These are phyloP conservation scores for Halcyon badia DNA, from an alignment of 2,797 vertebrate genomes.

Conservation along the genomic window DNA sequence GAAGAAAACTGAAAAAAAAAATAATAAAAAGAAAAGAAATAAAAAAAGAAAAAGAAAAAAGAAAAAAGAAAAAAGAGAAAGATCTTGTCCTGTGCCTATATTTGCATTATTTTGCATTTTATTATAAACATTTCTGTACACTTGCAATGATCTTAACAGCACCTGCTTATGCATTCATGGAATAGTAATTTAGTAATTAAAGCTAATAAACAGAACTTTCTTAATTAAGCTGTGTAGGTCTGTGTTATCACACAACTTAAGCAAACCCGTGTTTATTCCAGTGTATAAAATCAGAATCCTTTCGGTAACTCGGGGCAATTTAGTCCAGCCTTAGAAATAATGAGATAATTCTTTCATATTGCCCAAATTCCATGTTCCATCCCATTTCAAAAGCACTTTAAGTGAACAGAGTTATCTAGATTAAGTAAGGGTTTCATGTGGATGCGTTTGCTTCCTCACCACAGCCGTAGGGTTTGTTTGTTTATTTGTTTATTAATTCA, in stretches of 20 bases:
- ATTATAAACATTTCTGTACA: neutral
- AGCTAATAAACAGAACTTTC: slow-evolving; percentile 14
- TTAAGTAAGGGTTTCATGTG: neutral
- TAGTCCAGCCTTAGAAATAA: neutral
- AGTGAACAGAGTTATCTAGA: neutral
- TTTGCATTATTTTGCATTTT: slow-evolving; percentile 32
- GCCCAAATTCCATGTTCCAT: neutral
- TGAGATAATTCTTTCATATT: neutral
- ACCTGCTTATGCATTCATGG: neutral
- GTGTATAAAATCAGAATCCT: neutral
- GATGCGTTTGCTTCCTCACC: neutral
- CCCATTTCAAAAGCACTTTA: neutral
- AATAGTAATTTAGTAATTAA: slow-evolving; percentile 31
- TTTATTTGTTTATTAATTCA: neutral
- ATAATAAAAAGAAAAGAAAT: neutral
- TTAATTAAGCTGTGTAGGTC: neutral
- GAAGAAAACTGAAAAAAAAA: neutral
- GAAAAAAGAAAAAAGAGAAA: neutral
- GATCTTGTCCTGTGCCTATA: neutral
- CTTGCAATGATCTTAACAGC: neutral
- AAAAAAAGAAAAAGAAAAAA: neutral
- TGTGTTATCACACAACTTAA: neutral
- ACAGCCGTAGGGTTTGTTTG: neutral
- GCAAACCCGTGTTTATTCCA: neutral
- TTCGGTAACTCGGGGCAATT: neutral